Percentiles rank a stretch among this genome's conserved stretches.
Conservation (phyloP, 2,113 vertebrate genomes). For the Notarius quadriscutis region DNA sequence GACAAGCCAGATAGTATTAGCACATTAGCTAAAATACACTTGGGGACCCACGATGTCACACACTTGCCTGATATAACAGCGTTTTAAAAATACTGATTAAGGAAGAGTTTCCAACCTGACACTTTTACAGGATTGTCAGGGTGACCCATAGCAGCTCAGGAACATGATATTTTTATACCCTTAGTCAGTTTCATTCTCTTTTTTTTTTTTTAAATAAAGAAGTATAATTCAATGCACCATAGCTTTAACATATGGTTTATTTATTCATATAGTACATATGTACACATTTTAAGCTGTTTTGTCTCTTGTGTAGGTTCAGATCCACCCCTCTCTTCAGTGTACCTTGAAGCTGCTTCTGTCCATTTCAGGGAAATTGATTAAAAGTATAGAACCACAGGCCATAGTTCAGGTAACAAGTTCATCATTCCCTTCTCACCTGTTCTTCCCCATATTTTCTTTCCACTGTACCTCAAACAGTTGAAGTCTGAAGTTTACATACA, state of each 20-base stretch:
- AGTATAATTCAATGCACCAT: neutral
- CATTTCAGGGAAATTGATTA: conserved; percentile 76
- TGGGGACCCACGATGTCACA: too few species aligned
- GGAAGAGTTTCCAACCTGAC: neutral
- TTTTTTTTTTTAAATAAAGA: too few species aligned
- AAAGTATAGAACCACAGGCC: conserved; percentile 73
- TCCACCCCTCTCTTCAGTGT: conserved; percentile 72
- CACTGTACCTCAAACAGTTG: neutral
- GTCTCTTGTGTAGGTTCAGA: conserved; percentile 70
- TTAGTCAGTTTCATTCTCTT: too few species aligned
- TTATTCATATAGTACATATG: neutral
- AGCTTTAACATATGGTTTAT: neutral
- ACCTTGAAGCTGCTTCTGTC: conserved; percentile 79
- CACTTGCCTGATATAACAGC: too few species aligned
- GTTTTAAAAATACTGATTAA: too few species aligned
- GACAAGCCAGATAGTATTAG: too few species aligned
- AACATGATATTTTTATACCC: neutral
- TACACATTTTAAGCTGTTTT: neutral
- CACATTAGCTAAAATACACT: too few species aligned
- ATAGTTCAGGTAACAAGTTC: conserved; percentile 78
- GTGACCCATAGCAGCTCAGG: neutral
- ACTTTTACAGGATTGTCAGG: too few species aligned
- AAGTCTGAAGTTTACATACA: too few species aligned
- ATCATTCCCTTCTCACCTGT: neutral
- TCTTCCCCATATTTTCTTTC: neutral